Base-by-base conservation (phyloP, 2,888 invertebrate species). In the Gryllus longicercus region DNA sequence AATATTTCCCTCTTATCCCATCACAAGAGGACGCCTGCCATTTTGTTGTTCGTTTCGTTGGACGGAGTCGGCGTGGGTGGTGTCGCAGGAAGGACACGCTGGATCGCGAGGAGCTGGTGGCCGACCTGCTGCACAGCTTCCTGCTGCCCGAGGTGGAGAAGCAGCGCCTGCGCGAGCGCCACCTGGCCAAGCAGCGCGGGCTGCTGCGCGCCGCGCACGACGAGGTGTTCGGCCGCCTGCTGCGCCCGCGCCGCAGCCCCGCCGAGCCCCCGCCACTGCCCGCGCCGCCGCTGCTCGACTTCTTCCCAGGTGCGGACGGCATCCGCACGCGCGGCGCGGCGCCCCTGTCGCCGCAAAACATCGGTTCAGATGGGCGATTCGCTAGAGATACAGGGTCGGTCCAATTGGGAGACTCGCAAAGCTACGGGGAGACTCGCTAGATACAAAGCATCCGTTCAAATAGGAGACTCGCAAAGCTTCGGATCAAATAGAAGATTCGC, bases 71-170 rank as follows among this genome's bases (percentile, higher is more conserved):
- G 25, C 4, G 25, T 2, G 2, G 2, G 18, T 63, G 63, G 3
- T 10, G 63, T 75, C 79, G 1, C 51, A 88, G 84, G 78, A 88
- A 87, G 2, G 85, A 83, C 16, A 79, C 83, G 80, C 82, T 83
- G 83, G 89, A 90, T 79, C 88, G 90, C 84, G 89, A 91, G 84
- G 91, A 91, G 85, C 79, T 89, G 77, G 89, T 91, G 1, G 90
- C 91, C 0, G 89, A 91, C 83, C 83, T 91, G 83, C 89, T 91
- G 1, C 90, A 91, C 79, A 90, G 91, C 83, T 91, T 91, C 85
- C 85, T 91, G 0, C 84, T 91, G 51, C 91, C 91, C 0, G 89
- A 90, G 83, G 88, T 90, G 0, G 88, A 90, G 83, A 88, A 88
- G 76, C 83, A 85, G 50, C 84, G 88, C 2, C 86, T 87, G 2